Evolutionary conservation across 2,888 invertebrate species (phyloP).

Genomic region (Cheilosia vernalis): DNA sequence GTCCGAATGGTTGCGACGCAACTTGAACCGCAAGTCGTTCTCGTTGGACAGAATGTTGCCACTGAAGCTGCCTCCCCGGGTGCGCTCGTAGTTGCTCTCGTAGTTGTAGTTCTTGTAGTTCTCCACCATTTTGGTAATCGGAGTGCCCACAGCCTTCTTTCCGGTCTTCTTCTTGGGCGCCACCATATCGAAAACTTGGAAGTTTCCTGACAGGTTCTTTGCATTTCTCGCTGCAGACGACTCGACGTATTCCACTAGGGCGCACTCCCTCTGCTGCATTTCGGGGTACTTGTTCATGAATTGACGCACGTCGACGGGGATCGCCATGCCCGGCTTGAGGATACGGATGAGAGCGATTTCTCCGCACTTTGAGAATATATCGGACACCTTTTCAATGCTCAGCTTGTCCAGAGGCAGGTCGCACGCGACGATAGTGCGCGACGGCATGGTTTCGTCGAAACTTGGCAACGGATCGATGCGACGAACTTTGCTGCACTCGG

Average conservation of each 20-base stretch:
- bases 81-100: slow-evolving; percentile 81
- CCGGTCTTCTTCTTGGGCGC: slow-evolving; percentile 90
- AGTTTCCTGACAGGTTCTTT: slow-evolving; percentile 86
- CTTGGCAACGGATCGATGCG: slow-evolving; percentile 93
- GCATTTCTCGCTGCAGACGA: slow-evolving; percentile 94
- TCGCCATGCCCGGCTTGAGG: slow-evolving; percentile 93
- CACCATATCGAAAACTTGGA: slow-evolving; percentile 91
- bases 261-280: slow-evolving; percentile 93
- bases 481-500: slow-evolving; percentile 94
- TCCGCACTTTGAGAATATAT: slow-evolving; percentile 93
- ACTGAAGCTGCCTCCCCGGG: slow-evolving; percentile 83
- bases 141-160: slow-evolving; percentile 85
- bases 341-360: slow-evolving; percentile 95
- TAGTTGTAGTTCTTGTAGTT: slow-evolving; percentile 85
- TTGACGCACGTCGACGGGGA: slow-evolving; percentile 95
- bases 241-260: slow-evolving; percentile 94
- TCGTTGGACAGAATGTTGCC: slow-evolving; percentile 82
- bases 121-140: slow-evolving; percentile 86
- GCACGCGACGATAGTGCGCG: slow-evolving; percentile 94
- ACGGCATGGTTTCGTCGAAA: slow-evolving; percentile 96
- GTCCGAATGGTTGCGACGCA: slow-evolving; percentile 82
- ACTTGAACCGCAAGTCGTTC: slow-evolving; percentile 80
- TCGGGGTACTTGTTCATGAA: slow-evolving; percentile 96
- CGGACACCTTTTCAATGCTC: slow-evolving; percentile 95
- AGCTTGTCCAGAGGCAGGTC: slow-evolving; percentile 93